phyloP scores from a whole-genome alignment of 2,113 vertebrate genomes.

The Aegotheles bennettii region DNA sequence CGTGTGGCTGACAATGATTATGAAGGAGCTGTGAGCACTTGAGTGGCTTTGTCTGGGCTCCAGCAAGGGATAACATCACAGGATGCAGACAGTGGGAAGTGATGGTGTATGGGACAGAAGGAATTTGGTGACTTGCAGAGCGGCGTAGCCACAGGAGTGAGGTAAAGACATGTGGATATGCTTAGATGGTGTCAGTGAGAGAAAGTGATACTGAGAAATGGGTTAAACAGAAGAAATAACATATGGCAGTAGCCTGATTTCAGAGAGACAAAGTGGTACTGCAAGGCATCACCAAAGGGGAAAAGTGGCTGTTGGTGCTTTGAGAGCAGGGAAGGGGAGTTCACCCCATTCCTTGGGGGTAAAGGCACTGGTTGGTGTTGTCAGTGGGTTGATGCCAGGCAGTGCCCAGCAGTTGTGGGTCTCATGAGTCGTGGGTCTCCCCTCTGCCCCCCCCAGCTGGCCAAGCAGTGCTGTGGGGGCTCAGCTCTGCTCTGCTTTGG shows the following conservation, averaged over 20 bases:
- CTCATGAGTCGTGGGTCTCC: background rate
- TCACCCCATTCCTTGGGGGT: background rate
- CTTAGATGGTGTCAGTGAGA: background rate
- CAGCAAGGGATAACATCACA: background rate
- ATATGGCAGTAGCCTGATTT: background rate
- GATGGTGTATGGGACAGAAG: background rate
- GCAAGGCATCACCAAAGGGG: background rate
- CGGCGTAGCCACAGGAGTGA: background rate
- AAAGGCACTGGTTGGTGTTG: rapidly evolving
- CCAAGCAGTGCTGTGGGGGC: background rate
- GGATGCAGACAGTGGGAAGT: background rate
- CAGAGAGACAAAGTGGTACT: background rate
- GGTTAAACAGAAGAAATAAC: background rate
- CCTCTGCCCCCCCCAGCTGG: background rate
- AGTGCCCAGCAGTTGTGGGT: background rate
- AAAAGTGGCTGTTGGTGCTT: background rate
- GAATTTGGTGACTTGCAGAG: background rate
- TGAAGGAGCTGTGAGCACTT: background rate
- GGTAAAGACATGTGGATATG: background rate
- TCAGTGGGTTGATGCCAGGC: background rate
- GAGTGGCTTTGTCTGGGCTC: background rate
- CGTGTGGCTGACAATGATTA: background rate
- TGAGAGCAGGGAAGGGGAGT: background rate
- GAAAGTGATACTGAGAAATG: background rate
- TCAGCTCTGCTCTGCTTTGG: background rate